Base-by-base conservation (phyloP, 2,797 vertebrate species). In the Mus caroli region DNA sequence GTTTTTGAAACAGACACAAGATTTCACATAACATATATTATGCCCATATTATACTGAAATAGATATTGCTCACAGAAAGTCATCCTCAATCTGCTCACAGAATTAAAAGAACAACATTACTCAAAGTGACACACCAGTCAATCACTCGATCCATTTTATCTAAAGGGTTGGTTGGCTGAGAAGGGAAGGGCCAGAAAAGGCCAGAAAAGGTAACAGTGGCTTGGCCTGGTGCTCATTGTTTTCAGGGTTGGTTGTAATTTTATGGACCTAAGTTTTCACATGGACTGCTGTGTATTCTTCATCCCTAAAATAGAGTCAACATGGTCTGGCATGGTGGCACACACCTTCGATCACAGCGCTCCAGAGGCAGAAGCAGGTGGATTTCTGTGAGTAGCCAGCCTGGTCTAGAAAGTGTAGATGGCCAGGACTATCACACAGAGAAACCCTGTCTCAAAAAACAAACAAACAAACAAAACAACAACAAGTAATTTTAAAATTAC, bases 21-120 rank as follows among this genome's bases (percentile, higher is more conserved):
- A 20, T 79, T 37, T 96, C 12, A 40, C 31, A 88, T 12, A 92
- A 83, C 79, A 86, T 34, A 7, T 84, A 75, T 85, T 79, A 28
- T 10, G 40, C 20, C 26, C 12, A 11, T 92, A 88, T 64, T 90
- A 19, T 22, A 88, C 31, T 79, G 90, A 90, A 86, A 89, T 77
- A 94, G 96, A 78, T 46, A 91, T 76, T 91, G 58, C 46, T 96
- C 64, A 80, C 26, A 92, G 79, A 94, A 97, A 97, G 58, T 26
- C 10, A 8, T 82, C 43, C 37, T 96, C 85, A 88, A 94, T 95
- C 93, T 96, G 40, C 34, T 95, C 85, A 94, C 17, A 79, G 20
- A 96, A 92, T 93, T 96, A 94, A 95, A 92, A 93, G 83, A 40
- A 91, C 96, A 95, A 85, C 79, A 95, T 24, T 92, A 40, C 94